These are phyloP conservation scores for Yponomeuta evonymella DNA, from an alignment of 2,888 invertebrate species.

Conservation along the genomic window DNA sequence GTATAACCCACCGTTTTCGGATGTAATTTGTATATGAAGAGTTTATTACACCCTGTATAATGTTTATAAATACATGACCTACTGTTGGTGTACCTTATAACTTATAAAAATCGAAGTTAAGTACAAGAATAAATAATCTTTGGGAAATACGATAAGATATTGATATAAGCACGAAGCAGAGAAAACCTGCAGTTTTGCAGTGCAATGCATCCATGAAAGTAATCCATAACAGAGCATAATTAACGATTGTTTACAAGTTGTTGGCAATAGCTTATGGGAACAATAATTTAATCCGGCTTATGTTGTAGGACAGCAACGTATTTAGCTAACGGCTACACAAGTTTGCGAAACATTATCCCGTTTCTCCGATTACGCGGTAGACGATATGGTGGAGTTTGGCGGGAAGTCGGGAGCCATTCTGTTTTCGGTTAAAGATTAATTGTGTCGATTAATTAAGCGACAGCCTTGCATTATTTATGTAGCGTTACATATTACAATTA, in stretches of 20 bases:
- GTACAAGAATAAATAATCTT: no score
- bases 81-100: no score
- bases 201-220: neutral
- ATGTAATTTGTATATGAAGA: no score
- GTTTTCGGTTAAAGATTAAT: neutral
- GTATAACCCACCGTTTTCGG: no score
- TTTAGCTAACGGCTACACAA: neutral
- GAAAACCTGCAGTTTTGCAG: neutral
- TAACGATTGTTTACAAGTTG: neutral
- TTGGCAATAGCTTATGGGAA: neutral
- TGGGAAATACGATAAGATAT: no score
- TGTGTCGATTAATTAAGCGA: neutral
- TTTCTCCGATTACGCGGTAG: neutral
- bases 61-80: no score
- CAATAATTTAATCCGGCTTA: neutral
- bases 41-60: no score
- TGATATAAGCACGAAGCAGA: no score
- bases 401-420: neutral
- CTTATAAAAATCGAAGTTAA: no score
- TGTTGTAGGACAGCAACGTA: neutral
- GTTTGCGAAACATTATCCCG: neutral
- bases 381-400: neutral
- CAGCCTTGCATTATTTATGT: neutral
- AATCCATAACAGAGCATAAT: neutral
- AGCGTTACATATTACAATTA: neutral